Evolutionary conservation across 1,140 invertebrate genomes (phyloP), one percentile per base, ranked within the genome.

Genomic region (Akabosia matsudoensis): DNA sequence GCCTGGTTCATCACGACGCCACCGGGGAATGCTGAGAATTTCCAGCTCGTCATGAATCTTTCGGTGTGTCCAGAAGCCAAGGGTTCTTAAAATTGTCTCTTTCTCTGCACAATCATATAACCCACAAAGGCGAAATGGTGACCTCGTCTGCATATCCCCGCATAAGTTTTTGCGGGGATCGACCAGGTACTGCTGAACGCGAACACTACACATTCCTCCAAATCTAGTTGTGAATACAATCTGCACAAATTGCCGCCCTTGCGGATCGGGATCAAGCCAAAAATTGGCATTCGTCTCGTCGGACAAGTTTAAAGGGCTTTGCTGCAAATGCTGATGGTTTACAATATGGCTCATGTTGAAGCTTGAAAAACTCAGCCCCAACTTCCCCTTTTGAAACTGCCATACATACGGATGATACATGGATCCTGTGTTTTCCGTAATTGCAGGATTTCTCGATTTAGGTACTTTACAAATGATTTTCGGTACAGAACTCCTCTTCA

Each of bases 101-200:
- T 74, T 61, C 37, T 77, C 33, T 0, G 33, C 33, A 26, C 76
- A 77, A 28, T 77, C 61, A 31, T 77, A 77, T 0, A 67, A 18
- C 10, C 76, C 76, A 34, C 76, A 77, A 3, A 77, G 37, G 34
- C 67, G 72, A 52, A 74, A 77, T 33, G 64, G 51, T 13, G n/a
- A 22, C 56, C 76, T 13, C 34, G 24, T 26, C 30, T 28, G 13
- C 7, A 24, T 33, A 10, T 26, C 51, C n/a, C 61, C 73, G 26
- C 76, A 77, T 33, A 70, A 30, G 28, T 45, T 45, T 31, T 51
- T 70, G 18, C 34, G 22, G 18, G 73, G 31, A 33, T 77, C 76
- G 18, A 77, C 61, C 28, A 74, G 28, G 45, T 77, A 77, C 51
- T 77, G 76, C 67, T 77, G 76, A 13, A 77, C 73, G 30, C 76